A percentile compares a stretch with the other conserved stretches of the same genome.
Conservation (phyloP, 2,797 vertebrate genomes). For the Meda fulgida region DNA sequence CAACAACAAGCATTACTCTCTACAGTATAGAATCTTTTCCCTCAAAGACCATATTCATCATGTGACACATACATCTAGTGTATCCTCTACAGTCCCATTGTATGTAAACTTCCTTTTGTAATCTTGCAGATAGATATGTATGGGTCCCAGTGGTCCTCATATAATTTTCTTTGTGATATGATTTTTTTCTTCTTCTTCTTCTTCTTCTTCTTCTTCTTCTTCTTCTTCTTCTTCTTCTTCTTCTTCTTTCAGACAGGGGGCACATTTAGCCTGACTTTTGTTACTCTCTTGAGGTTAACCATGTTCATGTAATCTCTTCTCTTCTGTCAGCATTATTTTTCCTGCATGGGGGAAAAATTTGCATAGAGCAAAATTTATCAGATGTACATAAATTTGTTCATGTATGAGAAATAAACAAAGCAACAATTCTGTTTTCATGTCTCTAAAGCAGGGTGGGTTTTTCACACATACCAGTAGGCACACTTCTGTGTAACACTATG, state of each 20-base stretch:
- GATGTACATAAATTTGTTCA: neutral
- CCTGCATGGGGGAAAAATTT: neutral
- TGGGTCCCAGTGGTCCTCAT: slow-evolving; percentile 73
- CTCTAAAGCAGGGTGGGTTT: too few relatives aligned
- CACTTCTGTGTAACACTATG: too few relatives aligned
- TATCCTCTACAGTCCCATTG: slow-evolving; percentile 65
- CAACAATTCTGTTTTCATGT: neutral
- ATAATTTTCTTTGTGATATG: slow-evolving; percentile 78
- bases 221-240: slow-evolving; percentile 68
- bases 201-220: slow-evolving; percentile 58
- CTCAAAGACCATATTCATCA: slow-evolving; percentile 14
- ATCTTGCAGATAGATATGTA: slow-evolving; percentile 35
- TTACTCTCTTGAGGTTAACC: slow-evolving; percentile 74
- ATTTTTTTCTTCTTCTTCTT: slow-evolving; percentile 66
- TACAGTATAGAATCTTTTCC: neutral
- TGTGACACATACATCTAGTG: slow-evolving; percentile 41
- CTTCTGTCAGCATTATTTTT: slow-evolving; percentile 61
- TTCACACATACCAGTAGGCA: neutral
- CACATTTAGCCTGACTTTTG: slow-evolving; percentile 74
- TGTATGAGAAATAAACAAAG: slow-evolving; percentile 1
- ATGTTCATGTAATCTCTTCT: slow-evolving; percentile 71
- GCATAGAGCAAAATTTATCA: slow-evolving; percentile 13
- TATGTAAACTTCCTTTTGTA: slow-evolving; percentile 71
- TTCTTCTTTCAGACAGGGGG: slow-evolving; percentile 70
- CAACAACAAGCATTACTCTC: neutral